A percentile compares a stretch with the other conserved stretches of the same genome.
Conservation (phyloP, 2,888 invertebrate genomes). For the Ethmia dodecea region DNA sequence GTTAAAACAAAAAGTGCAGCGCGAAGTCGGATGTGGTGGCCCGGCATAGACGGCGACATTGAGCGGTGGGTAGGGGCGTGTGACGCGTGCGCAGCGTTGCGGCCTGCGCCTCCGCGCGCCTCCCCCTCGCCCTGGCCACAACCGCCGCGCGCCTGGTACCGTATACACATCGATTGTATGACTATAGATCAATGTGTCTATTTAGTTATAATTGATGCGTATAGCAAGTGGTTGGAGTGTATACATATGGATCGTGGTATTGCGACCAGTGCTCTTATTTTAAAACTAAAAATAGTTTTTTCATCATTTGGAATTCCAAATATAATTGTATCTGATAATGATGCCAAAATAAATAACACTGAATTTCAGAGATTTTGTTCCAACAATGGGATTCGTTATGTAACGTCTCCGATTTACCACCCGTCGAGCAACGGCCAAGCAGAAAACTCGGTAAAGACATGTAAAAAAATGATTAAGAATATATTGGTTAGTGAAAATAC, state of each 20-base stretch:
- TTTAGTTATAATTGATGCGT: slow-evolving; percentile 12
- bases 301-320: slow-evolving; percentile 1
- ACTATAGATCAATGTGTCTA: slow-evolving; percentile 7
- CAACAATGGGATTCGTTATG: slow-evolving; percentile 14
- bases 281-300: too few species aligned
- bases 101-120: neutral
- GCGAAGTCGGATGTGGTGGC: neutral
- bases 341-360: slow-evolving; percentile 8
- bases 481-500: too few species aligned
- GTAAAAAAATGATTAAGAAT: slow-evolving; percentile 20
- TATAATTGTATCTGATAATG: slow-evolving; percentile 17
- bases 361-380: slow-evolving; percentile 17
- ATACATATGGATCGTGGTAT: slow-evolving; percentile 13
- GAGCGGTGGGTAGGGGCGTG: neutral
- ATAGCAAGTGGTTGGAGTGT: slow-evolving; percentile 17
- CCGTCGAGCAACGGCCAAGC: slow-evolving; percentile 19
- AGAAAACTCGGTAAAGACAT: slow-evolving; percentile 19
- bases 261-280: too few species aligned
- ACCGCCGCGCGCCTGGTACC: slow-evolving; percentile 3
- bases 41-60: neutral
- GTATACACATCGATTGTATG: slow-evolving; percentile 13
- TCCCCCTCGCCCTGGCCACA: slow-evolving; percentile 3
- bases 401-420: slow-evolving; percentile 17
- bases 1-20: neutral
- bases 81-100: neutral